Base-by-base conservation (phyloP, 2,888 invertebrate genomes). In the Monopis laevigella region DNA sequence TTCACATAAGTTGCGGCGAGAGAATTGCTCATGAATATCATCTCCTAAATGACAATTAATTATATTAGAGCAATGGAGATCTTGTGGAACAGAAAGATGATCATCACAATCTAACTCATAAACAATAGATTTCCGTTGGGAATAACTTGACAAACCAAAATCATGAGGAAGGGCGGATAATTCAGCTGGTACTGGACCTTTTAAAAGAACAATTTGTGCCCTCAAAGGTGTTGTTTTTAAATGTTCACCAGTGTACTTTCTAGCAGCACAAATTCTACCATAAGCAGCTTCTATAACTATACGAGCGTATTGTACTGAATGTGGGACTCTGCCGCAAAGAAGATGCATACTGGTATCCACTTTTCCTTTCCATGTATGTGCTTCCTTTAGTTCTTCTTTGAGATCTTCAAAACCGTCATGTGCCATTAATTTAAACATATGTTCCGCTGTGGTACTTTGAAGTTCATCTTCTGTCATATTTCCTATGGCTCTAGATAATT, bases 371-470 rank as follows among this genome's bases (percentile, higher is more conserved):
- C 60, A 62, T 1, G 57, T 29, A 1, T 41, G 39, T 1, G 45
- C 44, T 2, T 43, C 46, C 7, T 17, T 13, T 16, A 43, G 13
- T 2, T 29, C 17, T 3, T 26, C 7, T 2, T 41, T 51, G 19
- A 57, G 27, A 4, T 39, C 45, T 0, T 43, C 47, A 1, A 45
- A 44, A 1, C 34, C 42, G 1, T 40, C 46, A 5, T 48, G 49
- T 3, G 50, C 44, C 56, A 72, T 60, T 40, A 67, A 42, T 2
- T 40, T 43, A 41, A 51, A 62, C 58, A 72, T 62, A 48, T 69
- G 71, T 7, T 49, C 48, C 2, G 54, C 46, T 2, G 72, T 48
- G 0, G 52, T 60, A 2, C 59, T 50, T 45, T 71, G 63, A 7
- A 72, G 48, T 2, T 50, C 51, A 12, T 55, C 54, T 2, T 59